phyloP scores from a whole-genome alignment of 2,113 vertebrate species.

The Electrona antarctica region DNA sequence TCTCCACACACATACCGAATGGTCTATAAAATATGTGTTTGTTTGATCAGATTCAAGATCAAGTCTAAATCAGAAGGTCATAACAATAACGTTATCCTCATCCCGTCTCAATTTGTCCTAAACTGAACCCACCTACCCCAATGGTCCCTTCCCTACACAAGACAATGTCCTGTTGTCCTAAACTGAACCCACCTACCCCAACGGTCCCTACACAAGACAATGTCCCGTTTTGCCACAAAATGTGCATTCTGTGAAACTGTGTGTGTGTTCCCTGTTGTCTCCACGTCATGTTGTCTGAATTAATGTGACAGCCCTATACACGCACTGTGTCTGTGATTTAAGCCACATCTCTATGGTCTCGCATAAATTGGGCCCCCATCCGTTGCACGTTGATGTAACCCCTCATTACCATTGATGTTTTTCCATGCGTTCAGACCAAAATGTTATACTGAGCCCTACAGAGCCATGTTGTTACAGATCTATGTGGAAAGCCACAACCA shows the following conservation, averaged over 20 bases:
- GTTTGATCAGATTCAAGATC: conserved; percentile 33
- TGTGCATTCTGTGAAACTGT: conserved; percentile 11
- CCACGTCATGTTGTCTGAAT: conserved; percentile 40
- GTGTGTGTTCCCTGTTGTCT: conserved; percentile 48
- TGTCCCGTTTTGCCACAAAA: too few species aligned
- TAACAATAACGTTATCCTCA: conserved; percentile 15
- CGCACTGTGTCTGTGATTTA: conserved; percentile 57
- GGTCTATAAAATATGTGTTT: conserved; percentile 56
- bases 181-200: too few species aligned
- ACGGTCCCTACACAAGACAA: too few species aligned
- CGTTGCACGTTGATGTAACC: conserved; percentile 54
- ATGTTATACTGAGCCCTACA: conserved; percentile 35
- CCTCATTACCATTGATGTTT: conserved; percentile 64
- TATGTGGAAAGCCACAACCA: conserved; percentile 20
- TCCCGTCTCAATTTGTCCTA: conserved; percentile 1
- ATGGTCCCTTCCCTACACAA: too few species aligned
- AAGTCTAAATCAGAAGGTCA: background rate
- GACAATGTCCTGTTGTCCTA: background rate
- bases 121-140: too few species aligned
- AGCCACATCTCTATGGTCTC: conserved; percentile 42
- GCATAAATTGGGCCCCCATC: conserved; percentile 59
- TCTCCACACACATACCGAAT: conserved; percentile 17
- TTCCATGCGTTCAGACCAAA: conserved; percentile 58
- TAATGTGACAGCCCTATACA: conserved; percentile 50
- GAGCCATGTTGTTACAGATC: conserved; percentile 16